Percentiles rank a stretch among this genome's conserved stretches.
Conservation (phyloP, 2,888 invertebrate genomes). For the Polyommatus icarus region DNA sequence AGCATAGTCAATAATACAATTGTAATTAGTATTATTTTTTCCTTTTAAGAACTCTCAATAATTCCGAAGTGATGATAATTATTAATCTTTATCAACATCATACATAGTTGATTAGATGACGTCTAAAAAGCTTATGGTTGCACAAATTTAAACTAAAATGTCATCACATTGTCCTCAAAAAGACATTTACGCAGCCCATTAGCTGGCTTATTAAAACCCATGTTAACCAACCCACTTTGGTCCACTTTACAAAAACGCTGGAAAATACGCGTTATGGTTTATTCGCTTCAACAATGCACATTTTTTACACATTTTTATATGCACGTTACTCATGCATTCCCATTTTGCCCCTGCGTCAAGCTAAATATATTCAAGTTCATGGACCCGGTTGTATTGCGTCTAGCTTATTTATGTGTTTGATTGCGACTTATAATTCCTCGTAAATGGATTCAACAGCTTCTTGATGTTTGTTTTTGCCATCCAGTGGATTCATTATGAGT, state of each 20-base stretch:
- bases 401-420: constrained; percentile 43
- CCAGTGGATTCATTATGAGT: too few species aligned
- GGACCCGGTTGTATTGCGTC: constrained; percentile 62
- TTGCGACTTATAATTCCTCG: constrained; percentile 27
- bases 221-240: constrained; percentile 10
- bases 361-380: constrained; percentile 68
- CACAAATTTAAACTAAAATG: neutral
- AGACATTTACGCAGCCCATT: constrained; percentile 10
- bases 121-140: neutral
- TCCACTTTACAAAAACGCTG: constrained; percentile 16
- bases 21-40: neutral
- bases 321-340: constrained; percentile 42
- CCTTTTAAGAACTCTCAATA: too few species aligned
- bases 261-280: constrained; percentile 16
- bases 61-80: too few species aligned
- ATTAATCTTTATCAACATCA: too few species aligned
- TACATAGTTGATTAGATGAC: neutral
- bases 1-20: neutral
- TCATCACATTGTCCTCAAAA: constrained; percentile 14
- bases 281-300: constrained; percentile 34
- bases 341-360: constrained; percentile 43
- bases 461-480: neutral
- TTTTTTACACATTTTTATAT: constrained; percentile 37
- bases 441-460: neutral
- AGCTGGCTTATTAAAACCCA: constrained; percentile 12